Percentiles rank a stretch among this genome's conserved stretches.
Conservation (phyloP, 2,888 invertebrate genomes). For the Agrotis clavis region DNA sequence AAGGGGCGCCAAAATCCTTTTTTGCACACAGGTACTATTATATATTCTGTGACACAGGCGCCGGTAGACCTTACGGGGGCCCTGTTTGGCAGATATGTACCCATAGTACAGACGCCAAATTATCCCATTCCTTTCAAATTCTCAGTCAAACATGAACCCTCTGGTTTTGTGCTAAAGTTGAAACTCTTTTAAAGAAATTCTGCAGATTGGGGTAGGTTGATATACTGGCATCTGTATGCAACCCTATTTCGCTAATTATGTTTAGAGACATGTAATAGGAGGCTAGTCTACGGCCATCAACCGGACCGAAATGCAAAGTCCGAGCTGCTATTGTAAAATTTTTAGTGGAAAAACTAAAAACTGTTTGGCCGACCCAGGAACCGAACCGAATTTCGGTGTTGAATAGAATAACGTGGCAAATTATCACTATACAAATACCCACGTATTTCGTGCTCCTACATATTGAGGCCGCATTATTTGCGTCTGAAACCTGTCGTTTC, state of each 20-base stretch:
- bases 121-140: no score
- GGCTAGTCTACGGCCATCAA: background rate
- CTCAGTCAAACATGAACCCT: no score
- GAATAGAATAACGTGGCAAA: background rate
- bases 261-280: background rate
- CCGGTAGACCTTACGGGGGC: no score
- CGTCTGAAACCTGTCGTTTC: conserved; percentile 44
- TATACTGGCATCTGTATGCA: no score
- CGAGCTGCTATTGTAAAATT: background rate
- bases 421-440: background rate
- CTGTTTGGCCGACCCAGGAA: background rate
- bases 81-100: no score
- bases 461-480: conserved; percentile 47
- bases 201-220: no score
- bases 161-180: no score
- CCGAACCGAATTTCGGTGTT: background rate
- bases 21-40: no score
- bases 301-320: background rate
- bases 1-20: no score
- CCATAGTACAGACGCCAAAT: no score
- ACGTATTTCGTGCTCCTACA: background rate
- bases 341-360: background rate
- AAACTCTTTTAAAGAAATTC: no score
- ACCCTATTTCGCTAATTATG: background rate
- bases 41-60: no score